Evolutionary conservation across 2,888 invertebrate genomes (phyloP), one percentile per base, ranked within the genome.

Genomic region (Drosophila neotestacea): DNA sequence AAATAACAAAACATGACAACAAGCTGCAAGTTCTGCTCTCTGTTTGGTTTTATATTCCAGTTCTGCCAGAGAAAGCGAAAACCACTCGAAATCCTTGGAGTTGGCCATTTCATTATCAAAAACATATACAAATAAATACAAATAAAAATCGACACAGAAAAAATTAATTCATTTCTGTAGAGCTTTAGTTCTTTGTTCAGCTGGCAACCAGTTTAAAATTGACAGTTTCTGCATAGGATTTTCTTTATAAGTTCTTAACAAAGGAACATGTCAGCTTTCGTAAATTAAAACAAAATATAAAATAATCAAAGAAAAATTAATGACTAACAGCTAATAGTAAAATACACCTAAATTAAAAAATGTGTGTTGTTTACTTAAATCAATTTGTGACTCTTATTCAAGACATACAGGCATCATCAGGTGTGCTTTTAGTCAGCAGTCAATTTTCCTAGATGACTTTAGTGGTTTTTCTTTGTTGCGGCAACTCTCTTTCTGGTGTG

Each of bases 1-100:
- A 77, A 79, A 73, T 74, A 85, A 79, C 75, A 75, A 78, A 76
- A 73, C 73, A 71, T 67, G 74, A 72, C 72, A 85, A 79, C 70
- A 74, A 75, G 54, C 72, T 70, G 60, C 42, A 52, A 32, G 16
- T 42, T 46, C 44, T 58, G 10, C 46, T 32, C 30, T 4, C 16
- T 13, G 6, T 44, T 63, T 46, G 36, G 34, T 34, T 36, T 44
- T 34, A 11, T 6, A 1, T 22, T 3, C 22, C 22, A 22, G 2
- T 11, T 32, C 22, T 38, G 47, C 38, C 13, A 22, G 38, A 44
- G 46, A 46, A 56, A 56, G 59, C 63, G 42, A 68, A 56, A 64
- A 69, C 61, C 69, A 64, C 36, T 60, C 51, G 11, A 73, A 51
- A 36, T 36, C 38, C n/a, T 36, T 46, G 46, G 32, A 61, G 61